Evolutionary conservation across 2,113 vertebrate species (phyloP), one percentile per base, ranked within the genome.

Genomic region (Osmerus mordax): DNA sequence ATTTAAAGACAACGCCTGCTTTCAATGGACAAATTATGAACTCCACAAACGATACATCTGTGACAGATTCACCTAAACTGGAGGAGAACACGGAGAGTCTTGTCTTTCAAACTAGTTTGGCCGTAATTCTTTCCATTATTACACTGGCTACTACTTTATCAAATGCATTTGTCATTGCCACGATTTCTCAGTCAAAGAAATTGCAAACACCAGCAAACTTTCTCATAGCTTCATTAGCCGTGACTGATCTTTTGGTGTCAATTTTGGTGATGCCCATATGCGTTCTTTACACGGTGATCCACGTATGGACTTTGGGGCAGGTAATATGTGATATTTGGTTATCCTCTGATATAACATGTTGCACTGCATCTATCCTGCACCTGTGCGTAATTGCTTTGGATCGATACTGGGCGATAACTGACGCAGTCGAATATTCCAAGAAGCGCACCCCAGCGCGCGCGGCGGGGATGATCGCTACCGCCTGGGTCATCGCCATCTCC

Each of bases 181-280:
- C 95, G 0, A 98, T 99, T 77, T 97, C 94, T 78, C 96, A 94
- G 75, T 96, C 95, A 6, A 94, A 95, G 85, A 99, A 99, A 78
- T 93, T 99, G 70, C 97, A 97, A 74, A 98, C 96, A 29, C 97
- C 97, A 0, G 97, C 97, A n/a, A 99, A 99, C 93, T 98, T 98
- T 72, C 92, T 99, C 62, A 99, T 99, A 69, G 96, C 95, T 64
- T 99, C 97, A 0, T 85, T 99, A 87, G 97, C 97, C 0, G 83
- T 98, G 84, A 99, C 97, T 3, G 97, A 99, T 88, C 93, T 99
- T 61, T 92, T 99, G 52, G 97, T 99, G 66, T 97, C 97, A 71
- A 94, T 99, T 61, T 90, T 99, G 61, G 97, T 99, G 81, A 97
- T 99, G 97, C 97, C 97, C 72, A 86, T 99, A 72, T 96, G 96